phyloP scores from a whole-genome alignment of 1,140 invertebrate genomes.

The Spodoptera litura region DNA sequence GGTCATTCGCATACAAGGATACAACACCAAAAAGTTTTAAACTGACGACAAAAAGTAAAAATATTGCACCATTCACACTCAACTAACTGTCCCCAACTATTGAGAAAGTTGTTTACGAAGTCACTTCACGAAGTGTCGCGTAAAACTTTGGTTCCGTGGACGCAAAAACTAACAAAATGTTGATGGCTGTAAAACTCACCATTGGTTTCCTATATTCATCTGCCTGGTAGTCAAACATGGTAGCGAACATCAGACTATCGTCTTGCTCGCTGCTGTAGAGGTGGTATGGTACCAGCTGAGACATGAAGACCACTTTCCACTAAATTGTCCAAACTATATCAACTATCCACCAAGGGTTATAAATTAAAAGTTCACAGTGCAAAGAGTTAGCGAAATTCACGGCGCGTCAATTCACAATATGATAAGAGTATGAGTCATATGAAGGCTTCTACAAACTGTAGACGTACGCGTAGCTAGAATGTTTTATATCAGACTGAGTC shows the following conservation, averaged over 20 bases:
- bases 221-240: slow-evolving; percentile 85
- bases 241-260: slow-evolving; percentile 85
- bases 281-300: slow-evolving; percentile 84
- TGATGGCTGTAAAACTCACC: slow-evolving; percentile 69
- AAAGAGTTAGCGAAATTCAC: slow-evolving; percentile 63
- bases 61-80: slow-evolving; percentile 50
- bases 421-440: slow-evolving; percentile 82
- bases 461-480: slow-evolving; percentile 78
- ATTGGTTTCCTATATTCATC: slow-evolving; percentile 81
- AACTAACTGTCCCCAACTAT: slow-evolving; percentile 46
- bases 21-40: slow-evolving; percentile 11
- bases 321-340: slow-evolving; percentile 63
- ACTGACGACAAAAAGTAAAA: slow-evolving; percentile 41
- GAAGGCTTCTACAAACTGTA: slow-evolving; percentile 63
- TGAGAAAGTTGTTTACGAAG: slow-evolving; percentile 74
- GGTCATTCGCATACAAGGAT: slow-evolving; percentile 20
- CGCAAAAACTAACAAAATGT: slow-evolving; percentile 36
- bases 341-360: slow-evolving; percentile 54
- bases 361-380: slow-evolving; percentile 49
- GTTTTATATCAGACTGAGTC: slow-evolving; percentile 84
- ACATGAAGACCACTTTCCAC: slow-evolving; percentile 81
- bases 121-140: slow-evolving; percentile 52
- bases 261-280: slow-evolving; percentile 80
- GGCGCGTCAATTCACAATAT: slow-evolving; percentile 69
- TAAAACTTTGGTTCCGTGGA: slow-evolving; percentile 20